Evolutionary conservation across 2,797 vertebrate species (phyloP).

Genomic region (Sylvilagus floridanus): DNA sequence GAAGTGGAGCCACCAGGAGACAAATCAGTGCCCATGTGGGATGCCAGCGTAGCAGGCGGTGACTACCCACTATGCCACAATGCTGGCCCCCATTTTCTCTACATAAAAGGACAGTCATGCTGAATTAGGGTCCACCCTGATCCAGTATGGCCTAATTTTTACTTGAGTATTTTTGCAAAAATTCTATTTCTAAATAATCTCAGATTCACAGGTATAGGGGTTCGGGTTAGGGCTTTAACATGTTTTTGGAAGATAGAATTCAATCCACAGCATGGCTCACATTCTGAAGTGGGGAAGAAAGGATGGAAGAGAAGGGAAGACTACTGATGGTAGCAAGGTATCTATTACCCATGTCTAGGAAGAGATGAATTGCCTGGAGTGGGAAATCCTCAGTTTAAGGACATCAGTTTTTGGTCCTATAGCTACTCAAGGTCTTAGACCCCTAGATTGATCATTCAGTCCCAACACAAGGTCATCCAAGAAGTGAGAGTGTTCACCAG

Average conservation of each 20-base stretch:
- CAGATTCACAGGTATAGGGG: background rate
- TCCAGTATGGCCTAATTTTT: background rate
- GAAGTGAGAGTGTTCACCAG: background rate
- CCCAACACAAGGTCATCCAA: background rate
- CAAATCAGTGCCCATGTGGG: no score
- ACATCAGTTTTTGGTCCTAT: background rate
- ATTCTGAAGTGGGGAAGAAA: background rate
- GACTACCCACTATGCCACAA: no score
- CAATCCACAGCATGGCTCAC: background rate
- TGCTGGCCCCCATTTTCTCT: no score
- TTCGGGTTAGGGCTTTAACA: background rate
- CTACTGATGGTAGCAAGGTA: background rate
- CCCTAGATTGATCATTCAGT: no score
- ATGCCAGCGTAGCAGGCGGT: no score
- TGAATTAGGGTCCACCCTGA: background rate
- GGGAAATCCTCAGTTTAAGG: background rate
- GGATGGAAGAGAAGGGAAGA: background rate
- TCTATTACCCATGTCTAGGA: background rate
- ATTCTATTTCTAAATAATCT: background rate
- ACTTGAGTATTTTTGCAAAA: slow-evolving; percentile 19
- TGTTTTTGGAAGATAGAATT: background rate
- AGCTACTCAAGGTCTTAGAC: no score
- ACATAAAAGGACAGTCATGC: background rate
- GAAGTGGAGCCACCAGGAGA: no score
- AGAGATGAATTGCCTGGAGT: background rate